Evolutionary conservation across 2,797 vertebrate genomes (phyloP), one percentile per base, ranked within the genome.

Genomic region (Anas flavirostris): DNA sequence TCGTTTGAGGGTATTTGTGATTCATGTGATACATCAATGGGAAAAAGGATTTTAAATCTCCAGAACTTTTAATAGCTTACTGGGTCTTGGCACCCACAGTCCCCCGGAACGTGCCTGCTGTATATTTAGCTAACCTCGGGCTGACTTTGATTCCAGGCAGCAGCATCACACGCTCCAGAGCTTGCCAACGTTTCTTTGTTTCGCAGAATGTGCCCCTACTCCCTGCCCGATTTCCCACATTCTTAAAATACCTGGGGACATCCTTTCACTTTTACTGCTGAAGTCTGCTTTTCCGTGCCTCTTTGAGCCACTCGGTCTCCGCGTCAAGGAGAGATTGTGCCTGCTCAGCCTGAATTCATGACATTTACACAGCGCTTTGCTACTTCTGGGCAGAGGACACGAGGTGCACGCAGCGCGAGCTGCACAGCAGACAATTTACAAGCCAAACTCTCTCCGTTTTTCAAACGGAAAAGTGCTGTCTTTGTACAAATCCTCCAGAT

Each of bases 1-100:
- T 95, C n/a, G 3, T 96, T 90, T 76, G 93, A 95, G 86, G 93
- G 83, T 91, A 52, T 91, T 95, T 92, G 82, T 68, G 82, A 96
- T 95, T 94, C 91, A 76, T 91, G 92, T 29, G 88, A 70, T 76
- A 85, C 83, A 91, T 88, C 90, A 66, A 67, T 39, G 68, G 82
- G 6, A 28, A 60, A 73, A 80, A 39, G 19, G 23, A 74, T 88
- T 93, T 86, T 3, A 90, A 79, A 86, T 37, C 90, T 86, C 82
- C 64, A 82, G 63, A 90, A 95, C 82, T 94, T 88, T 79, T 84
- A 84, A 66, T 70, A 72, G 82, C 82, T 86, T 62, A 53, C 21
- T 17, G 58, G 90, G 64, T 58, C 64, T 82, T 68, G 88, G 74
- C 91, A 95, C 48, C 39, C 76, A n/a, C n/a, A 48, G 74, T 33